A percentile compares a stretch with the other conserved stretches of the same genome.
phyloP scores from a whole-genome alignment of 1,140 invertebrate species.

The Spodoptera frugiperda region DNA sequence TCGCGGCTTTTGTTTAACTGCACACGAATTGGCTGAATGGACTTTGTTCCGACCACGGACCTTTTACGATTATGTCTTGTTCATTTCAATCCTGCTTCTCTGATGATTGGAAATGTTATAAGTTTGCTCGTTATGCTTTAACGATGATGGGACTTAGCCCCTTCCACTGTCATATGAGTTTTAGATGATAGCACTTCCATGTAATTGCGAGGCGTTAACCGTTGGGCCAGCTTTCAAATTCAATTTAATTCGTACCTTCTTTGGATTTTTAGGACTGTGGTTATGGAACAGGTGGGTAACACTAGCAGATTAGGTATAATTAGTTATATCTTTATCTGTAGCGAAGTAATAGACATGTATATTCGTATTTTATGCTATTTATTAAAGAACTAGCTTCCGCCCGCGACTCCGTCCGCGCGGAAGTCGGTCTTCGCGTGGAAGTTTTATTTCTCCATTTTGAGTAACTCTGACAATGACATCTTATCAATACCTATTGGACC shows the following conservation, averaged over 20 bases:
- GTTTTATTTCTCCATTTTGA: too few relatives aligned
- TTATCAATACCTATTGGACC: too few relatives aligned
- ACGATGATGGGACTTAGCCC: constrained; percentile 42
- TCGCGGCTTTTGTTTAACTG: constrained; percentile 79
- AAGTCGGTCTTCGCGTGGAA: too few relatives aligned
- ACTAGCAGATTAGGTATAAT: too few relatives aligned
- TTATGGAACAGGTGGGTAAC: not conserved
- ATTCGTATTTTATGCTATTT: too few relatives aligned
- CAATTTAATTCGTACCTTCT: constrained; percentile 22
- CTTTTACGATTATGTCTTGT: constrained; percentile 77
- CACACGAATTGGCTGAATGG: constrained; percentile 80
- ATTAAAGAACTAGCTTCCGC: too few relatives aligned
- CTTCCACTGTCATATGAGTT: constrained; percentile 14
- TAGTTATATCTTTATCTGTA: too few relatives aligned
- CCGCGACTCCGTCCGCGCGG: too few relatives aligned
- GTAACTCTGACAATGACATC: too few relatives aligned
- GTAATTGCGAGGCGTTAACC: not conserved
- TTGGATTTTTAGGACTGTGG: not conserved
- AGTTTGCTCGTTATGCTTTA: constrained; percentile 55
- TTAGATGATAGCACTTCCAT: constrained; percentile 14
- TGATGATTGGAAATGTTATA: constrained; percentile 71
- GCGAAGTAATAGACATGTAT: too few relatives aligned
- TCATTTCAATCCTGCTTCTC: constrained; percentile 70
- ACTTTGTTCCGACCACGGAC: constrained; percentile 67
- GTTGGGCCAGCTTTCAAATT: constrained; percentile 18